phyloP scores from a whole-genome alignment of 2,797 vertebrate species.

The Sebastes kiyomatsui region DNA sequence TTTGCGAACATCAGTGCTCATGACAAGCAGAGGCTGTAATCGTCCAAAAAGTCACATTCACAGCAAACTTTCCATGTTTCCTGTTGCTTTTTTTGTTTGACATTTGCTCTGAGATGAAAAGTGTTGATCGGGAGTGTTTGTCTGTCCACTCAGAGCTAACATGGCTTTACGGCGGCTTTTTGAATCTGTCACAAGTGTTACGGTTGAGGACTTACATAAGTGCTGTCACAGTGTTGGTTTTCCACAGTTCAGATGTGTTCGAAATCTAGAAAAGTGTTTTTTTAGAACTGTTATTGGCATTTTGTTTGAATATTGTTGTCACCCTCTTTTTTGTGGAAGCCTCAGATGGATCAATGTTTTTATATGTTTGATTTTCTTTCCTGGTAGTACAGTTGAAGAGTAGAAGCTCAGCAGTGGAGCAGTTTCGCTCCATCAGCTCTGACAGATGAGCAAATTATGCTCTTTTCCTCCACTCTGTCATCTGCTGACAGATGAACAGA shows the following conservation, averaged over 20 bases:
- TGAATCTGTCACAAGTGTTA: slow-evolving; percentile 9
- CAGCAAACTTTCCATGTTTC: neutral
- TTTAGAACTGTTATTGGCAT: neutral
- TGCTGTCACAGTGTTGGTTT: neutral
- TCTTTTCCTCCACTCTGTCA: slow-evolving; percentile 7
- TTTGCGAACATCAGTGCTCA: neutral
- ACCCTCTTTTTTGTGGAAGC: neutral
- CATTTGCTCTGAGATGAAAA: neutral
- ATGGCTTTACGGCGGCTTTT: neutral
- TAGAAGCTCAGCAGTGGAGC: neutral
- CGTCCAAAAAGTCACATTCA: too few relatives aligned
- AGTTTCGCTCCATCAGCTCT: slow-evolving; percentile 1
- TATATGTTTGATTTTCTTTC: neutral
- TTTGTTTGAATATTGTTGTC: neutral
- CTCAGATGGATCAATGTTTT: neutral
- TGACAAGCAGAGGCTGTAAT: neutral
- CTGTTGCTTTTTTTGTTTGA: neutral
- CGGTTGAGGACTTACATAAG: neutral
- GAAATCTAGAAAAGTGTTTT: slow-evolving; percentile 11
- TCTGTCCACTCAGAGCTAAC: slow-evolving; percentile 28
- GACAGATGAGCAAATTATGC: slow-evolving; percentile 17
- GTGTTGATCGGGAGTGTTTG: slow-evolving; percentile 10
- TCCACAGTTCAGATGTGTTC: neutral
- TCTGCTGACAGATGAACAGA: slow-evolving; percentile 9
- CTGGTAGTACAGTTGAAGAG: neutral